phyloP scores from a whole-genome alignment of 2,797 vertebrate species.

The Euthynnus affinis region DNA sequence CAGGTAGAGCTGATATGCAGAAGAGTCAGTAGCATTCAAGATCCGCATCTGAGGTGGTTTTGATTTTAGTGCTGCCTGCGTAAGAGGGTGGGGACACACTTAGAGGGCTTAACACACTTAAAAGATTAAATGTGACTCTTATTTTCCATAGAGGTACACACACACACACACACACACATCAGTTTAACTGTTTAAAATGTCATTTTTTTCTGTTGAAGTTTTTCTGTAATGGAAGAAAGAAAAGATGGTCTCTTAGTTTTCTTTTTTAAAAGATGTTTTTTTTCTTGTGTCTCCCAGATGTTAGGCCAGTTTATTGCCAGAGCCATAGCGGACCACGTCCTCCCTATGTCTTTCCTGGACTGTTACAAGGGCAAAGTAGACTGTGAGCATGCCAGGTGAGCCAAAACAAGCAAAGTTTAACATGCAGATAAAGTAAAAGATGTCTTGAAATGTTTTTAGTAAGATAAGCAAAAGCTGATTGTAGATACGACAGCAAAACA shows the following conservation, averaged over 20 bases:
- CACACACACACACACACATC: background rate
- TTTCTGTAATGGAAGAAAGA: no score
- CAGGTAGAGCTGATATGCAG: conserved; percentile 79
- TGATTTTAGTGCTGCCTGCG: background rate
- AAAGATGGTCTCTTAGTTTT: no score
- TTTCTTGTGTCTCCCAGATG: conserved; percentile 82
- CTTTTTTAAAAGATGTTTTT: background rate
- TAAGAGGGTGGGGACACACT: conserved; percentile 2
- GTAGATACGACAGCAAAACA: background rate
- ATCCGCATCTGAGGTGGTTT: no score
- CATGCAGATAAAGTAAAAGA: background rate
- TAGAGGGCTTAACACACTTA: background rate
- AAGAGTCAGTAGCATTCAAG: no score
- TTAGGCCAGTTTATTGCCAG: conserved; percentile 93
- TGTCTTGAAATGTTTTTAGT: no score
- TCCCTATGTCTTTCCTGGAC: conserved; percentile 89
- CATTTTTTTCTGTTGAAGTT: no score
- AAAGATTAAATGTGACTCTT: conserved; percentile 14
- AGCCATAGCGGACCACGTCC: conserved; percentile 91
- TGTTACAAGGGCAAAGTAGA: conserved; percentile 91
- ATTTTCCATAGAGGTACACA: background rate
- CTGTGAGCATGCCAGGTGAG: conserved; percentile 91
- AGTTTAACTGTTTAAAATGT: no score
- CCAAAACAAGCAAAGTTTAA: background rate
- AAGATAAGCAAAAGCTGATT: no score